Evolutionary conservation across 2,797 vertebrate genomes (phyloP).

Genomic region (Pterois miles): DNA sequence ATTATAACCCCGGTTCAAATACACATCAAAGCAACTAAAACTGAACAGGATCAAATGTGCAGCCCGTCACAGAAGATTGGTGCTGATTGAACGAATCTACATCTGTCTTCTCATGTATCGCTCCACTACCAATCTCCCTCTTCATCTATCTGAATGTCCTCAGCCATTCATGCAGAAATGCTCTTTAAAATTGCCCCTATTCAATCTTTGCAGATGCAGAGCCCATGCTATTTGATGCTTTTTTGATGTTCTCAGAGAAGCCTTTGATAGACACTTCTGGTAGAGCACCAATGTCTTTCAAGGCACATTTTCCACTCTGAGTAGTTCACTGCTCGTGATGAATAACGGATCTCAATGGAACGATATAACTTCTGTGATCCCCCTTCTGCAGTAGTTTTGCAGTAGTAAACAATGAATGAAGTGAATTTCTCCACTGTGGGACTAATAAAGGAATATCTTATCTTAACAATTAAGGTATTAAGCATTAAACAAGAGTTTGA

Average conservation of each 20-base stretch:
- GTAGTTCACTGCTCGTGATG: not conserved
- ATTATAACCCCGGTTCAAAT: constrained; percentile 67
- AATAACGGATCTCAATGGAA: not conserved
- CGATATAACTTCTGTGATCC: not conserved
- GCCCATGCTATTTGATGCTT: not conserved
- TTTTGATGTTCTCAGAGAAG: constrained; percentile 36
- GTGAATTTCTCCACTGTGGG: no score
- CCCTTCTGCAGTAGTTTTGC: not conserved
- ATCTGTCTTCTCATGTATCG: constrained; percentile 54
- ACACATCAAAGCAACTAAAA: constrained; percentile 71
- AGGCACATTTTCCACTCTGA: not conserved
- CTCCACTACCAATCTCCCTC: constrained; percentile 13
- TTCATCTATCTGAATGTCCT: constrained; percentile 36
- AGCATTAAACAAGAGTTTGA: constrained; percentile 5
- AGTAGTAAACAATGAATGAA: not conserved
- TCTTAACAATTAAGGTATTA: constrained; percentile 8
- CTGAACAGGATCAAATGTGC: constrained; percentile 72
- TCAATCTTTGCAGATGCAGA: constrained; percentile 10
- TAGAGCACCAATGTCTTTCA: constrained; percentile 27
- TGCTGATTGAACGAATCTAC: constrained; percentile 52
- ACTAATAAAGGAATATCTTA: no score
- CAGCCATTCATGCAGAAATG: constrained; percentile 36
- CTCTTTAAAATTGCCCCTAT: constrained; percentile 32
- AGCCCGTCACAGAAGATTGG: constrained; percentile 52
- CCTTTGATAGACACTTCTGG: constrained; percentile 40